phyloP scores from a whole-genome alignment of 1,140 invertebrate species.

The Lucilia cuprina region DNA sequence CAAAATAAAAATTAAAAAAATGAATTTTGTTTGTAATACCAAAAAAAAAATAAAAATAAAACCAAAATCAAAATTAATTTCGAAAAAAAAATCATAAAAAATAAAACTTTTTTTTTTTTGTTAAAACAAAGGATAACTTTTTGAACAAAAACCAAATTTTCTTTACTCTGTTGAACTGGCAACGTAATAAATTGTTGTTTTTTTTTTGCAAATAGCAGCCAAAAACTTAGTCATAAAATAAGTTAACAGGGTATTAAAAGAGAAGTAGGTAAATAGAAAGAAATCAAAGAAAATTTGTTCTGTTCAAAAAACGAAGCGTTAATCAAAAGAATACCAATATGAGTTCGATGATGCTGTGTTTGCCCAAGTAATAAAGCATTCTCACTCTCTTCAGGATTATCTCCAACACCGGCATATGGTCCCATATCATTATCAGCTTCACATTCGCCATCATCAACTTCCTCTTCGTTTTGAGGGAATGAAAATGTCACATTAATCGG shows the following conservation, averaged over 20 bases:
- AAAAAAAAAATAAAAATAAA: background rate
- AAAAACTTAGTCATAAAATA: background rate
- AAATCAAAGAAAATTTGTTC: constrained; percentile 25
- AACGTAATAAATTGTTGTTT: background rate
- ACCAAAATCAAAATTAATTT: background rate
- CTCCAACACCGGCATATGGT: constrained; percentile 58
- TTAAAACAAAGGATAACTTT: constrained; percentile 25
- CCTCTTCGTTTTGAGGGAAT: constrained; percentile 80
- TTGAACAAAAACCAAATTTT: constrained; percentile 25
- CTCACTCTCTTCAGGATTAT: constrained; percentile 63
- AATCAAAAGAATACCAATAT: constrained; percentile 63
- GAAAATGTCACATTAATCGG: constrained; percentile 89
- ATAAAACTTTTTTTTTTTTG: background rate
- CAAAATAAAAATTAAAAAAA: constrained; percentile 9
- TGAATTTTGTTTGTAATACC: background rate
- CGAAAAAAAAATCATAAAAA: background rate
- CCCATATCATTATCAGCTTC: constrained; percentile 58
- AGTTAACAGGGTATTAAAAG: background rate
- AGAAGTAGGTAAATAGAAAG: background rate
- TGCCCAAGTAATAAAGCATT: constrained; percentile 63
- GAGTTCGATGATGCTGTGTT: constrained; percentile 63
- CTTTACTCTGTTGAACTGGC: constrained; percentile 5
- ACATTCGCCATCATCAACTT: constrained; percentile 59
- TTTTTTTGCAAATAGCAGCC: background rate
- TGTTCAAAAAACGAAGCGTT: constrained; percentile 48